phyloP scores from a whole-genome alignment of 2,113 vertebrate species.

The Setophaga coronata region DNA sequence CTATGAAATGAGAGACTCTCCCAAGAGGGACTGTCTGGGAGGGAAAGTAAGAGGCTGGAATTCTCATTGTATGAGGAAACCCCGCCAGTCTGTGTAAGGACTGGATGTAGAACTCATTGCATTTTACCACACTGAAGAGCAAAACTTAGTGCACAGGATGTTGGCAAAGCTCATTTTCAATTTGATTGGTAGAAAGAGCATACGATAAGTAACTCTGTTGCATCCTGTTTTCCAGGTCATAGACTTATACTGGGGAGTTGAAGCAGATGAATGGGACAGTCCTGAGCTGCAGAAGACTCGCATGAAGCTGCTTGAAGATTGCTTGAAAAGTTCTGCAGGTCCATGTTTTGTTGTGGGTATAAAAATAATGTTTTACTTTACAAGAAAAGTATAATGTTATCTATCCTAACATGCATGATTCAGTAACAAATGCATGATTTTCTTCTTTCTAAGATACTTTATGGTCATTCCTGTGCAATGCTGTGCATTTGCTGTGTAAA shows the following conservation, averaged over 20 bases:
- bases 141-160: not conserved
- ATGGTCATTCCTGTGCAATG: not conserved
- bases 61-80: not conserved
- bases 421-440: not conserved
- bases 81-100: not conserved
- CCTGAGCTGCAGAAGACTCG: slow-evolving; percentile 91
- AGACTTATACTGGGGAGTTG: slow-evolving; percentile 96
- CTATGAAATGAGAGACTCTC: not conserved
- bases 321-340: slow-evolving; percentile 94
- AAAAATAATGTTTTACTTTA: slow-evolving; percentile 74
- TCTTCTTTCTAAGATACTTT: not conserved
- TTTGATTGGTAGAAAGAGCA: not conserved
- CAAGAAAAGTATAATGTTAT: not conserved
- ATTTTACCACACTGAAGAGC: not conserved
- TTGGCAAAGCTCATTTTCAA: not conserved
- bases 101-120: not conserved
- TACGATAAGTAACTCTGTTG: not conserved
- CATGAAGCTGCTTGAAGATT: slow-evolving; percentile 96
- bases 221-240: slow-evolving; percentile 82
- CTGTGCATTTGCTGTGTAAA: not conserved
- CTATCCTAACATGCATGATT: not conserved
- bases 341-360: slow-evolving; percentile 99
- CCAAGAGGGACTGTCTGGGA: not conserved
- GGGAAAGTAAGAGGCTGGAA: not conserved
- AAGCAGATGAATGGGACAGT: slow-evolving; percentile 92